These are phyloP conservation scores for Porites lutea DNA, from an alignment of 64 coral and sea anemone genomes.

Conservation along the genomic window DNA sequence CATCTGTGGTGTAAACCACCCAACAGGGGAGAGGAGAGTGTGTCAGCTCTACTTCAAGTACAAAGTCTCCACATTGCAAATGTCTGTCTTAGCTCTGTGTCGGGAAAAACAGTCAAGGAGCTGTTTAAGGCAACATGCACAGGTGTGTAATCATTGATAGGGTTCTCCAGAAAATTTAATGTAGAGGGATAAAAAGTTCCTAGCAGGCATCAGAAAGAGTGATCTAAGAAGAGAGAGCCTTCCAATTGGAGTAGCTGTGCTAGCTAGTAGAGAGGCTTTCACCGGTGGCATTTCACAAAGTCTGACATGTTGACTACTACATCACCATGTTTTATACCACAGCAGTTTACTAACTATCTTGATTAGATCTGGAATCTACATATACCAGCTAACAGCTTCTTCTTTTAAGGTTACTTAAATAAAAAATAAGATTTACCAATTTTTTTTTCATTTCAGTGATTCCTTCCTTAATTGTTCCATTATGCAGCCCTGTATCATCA, in stretches of 20 bases:
- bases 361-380: too few species aligned
- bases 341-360: too few species aligned
- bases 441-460: conserved; percentile 58
- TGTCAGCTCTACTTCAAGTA: conserved; percentile 75
- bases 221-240: too few species aligned
- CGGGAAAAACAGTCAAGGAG: conserved; percentile 41
- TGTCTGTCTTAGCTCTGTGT: conserved; percentile 55
- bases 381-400: too few species aligned
- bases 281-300: too few species aligned
- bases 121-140: conserved; percentile 20
- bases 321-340: too few species aligned
- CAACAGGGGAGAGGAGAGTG: conserved; percentile 1
- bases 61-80: conserved; percentile 84
- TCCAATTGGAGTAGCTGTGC: too few species aligned
- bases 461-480: conserved; percentile 62
- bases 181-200: too few species aligned
- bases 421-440: background rate
- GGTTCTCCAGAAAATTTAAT: too few species aligned
- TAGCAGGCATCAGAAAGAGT: too few species aligned
- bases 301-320: too few species aligned
- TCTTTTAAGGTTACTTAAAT: background rate
- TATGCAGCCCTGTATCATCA: conserved; percentile 64
- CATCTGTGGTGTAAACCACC: conserved; percentile 69
- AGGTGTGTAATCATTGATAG: conserved; percentile 29
- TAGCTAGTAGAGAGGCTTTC: too few species aligned